Conservation (phyloP, 2,113 vertebrate genomes). For the Vanacampus margaritifer region DNA sequence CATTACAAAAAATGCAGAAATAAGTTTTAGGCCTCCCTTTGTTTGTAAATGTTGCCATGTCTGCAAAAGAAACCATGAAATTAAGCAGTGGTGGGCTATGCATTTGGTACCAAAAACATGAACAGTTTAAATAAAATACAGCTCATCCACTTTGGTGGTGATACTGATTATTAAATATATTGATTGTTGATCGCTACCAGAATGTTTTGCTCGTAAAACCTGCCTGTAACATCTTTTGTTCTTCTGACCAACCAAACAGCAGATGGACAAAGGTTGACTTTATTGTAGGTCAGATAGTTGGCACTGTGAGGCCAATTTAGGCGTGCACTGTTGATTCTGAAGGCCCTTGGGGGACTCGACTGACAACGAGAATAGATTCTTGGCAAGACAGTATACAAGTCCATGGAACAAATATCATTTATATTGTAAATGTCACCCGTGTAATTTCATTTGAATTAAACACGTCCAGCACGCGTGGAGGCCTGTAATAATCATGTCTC, state of each 20-base stretch:
- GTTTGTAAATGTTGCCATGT: constrained; percentile 23
- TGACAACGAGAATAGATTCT: too few species aligned
- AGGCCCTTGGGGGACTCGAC: background rate
- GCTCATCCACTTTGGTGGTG: too few species aligned
- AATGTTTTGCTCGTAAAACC: too few species aligned
- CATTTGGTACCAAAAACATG: too few species aligned
- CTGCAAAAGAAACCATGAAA: constrained; percentile 9
- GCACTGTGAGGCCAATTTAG: too few species aligned
- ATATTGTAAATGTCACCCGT: background rate
- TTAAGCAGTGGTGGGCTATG: background rate
- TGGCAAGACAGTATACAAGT: too few species aligned
- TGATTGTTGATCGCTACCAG: too few species aligned
- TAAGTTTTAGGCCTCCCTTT: rapidly evolving
- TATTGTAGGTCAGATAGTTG: too few species aligned
- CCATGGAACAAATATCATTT: background rate
- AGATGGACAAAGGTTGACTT: background rate
- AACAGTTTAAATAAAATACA: too few species aligned
- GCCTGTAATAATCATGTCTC: background rate
- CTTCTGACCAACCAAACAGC: background rate
- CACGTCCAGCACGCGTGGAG: background rate
- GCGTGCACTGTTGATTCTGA: background rate
- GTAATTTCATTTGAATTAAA: background rate
- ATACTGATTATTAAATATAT: too few species aligned
- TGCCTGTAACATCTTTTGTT: background rate
- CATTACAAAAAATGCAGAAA: constrained; percentile 51